These are phyloP conservation scores for Ceuthmochares aereus DNA, from an alignment of 2,113 vertebrate genomes.

Conservation along the genomic window DNA sequence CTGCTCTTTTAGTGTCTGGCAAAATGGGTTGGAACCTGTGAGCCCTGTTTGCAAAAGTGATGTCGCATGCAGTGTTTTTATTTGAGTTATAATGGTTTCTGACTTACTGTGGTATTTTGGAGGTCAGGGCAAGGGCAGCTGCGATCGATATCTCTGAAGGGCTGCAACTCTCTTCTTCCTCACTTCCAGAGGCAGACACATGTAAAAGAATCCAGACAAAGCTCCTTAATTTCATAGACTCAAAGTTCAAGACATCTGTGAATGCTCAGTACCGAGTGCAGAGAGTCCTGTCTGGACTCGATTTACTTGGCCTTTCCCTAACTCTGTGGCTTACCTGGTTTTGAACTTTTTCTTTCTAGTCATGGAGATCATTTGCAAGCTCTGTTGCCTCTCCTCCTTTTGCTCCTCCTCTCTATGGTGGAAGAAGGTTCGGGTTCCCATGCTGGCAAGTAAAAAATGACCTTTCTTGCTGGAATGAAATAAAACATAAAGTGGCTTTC, in stretches of 20 bases:
- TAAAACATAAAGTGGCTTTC: background rate
- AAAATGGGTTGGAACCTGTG: background rate
- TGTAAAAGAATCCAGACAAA: conserved; percentile 23
- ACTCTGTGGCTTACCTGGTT: conserved; percentile 66
- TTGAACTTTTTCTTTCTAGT: conserved; percentile 72
- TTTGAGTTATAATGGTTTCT: background rate
- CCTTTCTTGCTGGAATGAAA: background rate
- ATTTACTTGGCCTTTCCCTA: background rate
- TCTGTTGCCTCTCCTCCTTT: conserved; percentile 72
- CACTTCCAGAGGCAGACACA: conserved; percentile 55
- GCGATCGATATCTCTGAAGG: conserved; percentile 73
- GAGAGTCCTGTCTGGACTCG: background rate
- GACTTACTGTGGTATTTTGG: conserved; percentile 64
- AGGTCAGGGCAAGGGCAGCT: conserved; percentile 76
- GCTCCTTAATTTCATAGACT: background rate
- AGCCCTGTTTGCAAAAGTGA: accelerated
- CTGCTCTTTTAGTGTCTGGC: background rate
- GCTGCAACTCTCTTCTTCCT: conserved; percentile 77
- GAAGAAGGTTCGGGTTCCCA: conserved; percentile 69
- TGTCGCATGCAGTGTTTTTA: background rate
- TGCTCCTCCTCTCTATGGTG: conserved; percentile 72
- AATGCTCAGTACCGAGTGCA: background rate
- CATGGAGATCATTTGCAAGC: conserved; percentile 72
- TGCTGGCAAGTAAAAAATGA: background rate
- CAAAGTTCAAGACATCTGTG: background rate